phyloP scores from a whole-genome alignment of 2,113 vertebrate genomes.

The Copsychus sechellarum region DNA sequence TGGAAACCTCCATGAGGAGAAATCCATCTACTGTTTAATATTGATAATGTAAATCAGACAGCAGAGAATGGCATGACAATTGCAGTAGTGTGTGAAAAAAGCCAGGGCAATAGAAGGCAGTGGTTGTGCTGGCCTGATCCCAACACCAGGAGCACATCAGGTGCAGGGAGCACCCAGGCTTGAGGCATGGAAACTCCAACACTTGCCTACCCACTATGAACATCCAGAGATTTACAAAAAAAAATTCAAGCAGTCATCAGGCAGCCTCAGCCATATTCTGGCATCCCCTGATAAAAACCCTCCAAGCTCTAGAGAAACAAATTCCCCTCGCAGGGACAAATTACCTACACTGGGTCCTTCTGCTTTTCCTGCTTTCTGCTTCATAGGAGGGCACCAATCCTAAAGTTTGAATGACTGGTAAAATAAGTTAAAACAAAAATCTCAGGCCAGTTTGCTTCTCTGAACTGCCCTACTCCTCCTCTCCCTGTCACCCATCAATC shows the following conservation, averaged over 20 bases:
- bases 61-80: neutral
- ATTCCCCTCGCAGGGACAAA: neutral
- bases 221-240: neutral
- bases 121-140: neutral
- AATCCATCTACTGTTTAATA: neutral
- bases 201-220: neutral
- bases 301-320: neutral
- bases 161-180: neutral
- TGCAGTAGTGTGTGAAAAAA: neutral
- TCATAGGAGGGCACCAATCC: rapidly evolving
- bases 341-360: neutral
- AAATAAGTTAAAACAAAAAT: neutral
- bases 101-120: rapidly evolving
- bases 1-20: neutral
- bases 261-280: neutral
- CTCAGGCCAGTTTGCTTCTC: neutral
- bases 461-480: neutral
- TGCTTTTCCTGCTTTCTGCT: neutral
- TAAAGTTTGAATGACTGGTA: neutral
- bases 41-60: rapidly evolving
- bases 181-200: neutral
- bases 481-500: neutral
- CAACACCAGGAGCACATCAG: neutral
- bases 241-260: neutral
- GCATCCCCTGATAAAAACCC: neutral